Evolutionary conservation across 2,797 vertebrate species (phyloP), one percentile per base, ranked within the genome.

Genomic region (Microcaecilia unicolor): DNA sequence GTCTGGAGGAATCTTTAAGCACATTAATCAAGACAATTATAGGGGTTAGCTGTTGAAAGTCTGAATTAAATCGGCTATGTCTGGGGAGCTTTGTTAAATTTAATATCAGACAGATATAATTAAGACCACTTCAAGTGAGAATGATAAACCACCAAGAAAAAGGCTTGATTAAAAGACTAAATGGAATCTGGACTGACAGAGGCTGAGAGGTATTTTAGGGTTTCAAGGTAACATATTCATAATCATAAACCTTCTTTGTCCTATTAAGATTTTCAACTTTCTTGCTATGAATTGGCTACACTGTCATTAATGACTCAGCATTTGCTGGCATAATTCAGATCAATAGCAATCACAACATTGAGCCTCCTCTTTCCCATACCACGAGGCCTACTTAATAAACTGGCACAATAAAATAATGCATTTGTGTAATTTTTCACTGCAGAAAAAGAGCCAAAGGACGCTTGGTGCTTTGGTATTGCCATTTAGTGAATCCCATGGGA

Each of bases 101-200:
- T 70, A 63, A 64, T 51, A 55, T 49, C 58, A 66, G 66, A 57
- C 48, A 61, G 63, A 61, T 64, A 66, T 69, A 70, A 72, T 70
- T 69, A 67, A 55, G 55, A 38, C 48, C 52, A 34, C 22, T 44
- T 31, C 30, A 43, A 53, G 36, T 43, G 27, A 37, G 51, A 52
- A 33, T 44, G 33, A 63, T 64, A 63, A 64, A 56, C 50, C n/a
- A 61, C 48, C 31, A 38, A 44, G 44, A n/a, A n/a, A n/a, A n/a
- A n/a, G n/a, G 39, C 20, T 0, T 1, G 24, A 48, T 47, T 46
- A 15, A 18, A 38, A 42, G 44, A 64, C 50, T 52, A 58, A 44
- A 26, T 52, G 50, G 38, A 48, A 51, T 29, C 37, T 48, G 41
- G 46, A 48, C 46, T 24, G 52, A 28, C 30, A 42, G 44, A 4